Base-by-base conservation (phyloP, 2,888 invertebrate species). In the Nomada ruficornis region DNA sequence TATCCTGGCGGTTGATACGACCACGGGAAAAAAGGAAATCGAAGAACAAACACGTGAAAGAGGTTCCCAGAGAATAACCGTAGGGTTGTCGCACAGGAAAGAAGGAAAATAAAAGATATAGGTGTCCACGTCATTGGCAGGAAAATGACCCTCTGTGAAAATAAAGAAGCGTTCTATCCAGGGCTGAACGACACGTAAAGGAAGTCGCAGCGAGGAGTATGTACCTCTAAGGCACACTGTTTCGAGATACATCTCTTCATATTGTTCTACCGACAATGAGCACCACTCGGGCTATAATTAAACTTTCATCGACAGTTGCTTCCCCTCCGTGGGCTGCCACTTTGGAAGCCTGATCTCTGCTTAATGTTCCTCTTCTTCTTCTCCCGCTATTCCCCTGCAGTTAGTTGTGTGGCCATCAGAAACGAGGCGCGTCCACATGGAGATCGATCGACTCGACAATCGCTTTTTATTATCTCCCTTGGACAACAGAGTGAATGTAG, bases 371-470 rank as follows among this genome's bases (percentile, higher is more conserved):
- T 62, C 44, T 15, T 29, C 59, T 26, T 29, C 52, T 63, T 26
- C 26, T 23, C 23, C 26, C 26, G 11, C 26, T 57, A 7, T 67
- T 68, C 29, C 42, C 23, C 20, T 18, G 26, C 69, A 36, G 59
- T 54, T 60, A 50, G 64, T 65, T 72, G 50, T 54, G 36, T 36
- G 57, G 23, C 55, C 68, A 69, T 26, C 60, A 57, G 26, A 60
- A 54, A 70, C 47, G 20, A 73, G 18, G 9, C 57, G 47, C 18
- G 63, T 52, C 52, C 52, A 69, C 63, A 26, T 26, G 77, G 74
- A 80, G 77, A 86, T 80, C 76, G 69, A 86, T 83, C 68, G 80
- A 72, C 86, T 71, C 77, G 44, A 63, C 71, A 75, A 59, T 83
- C 59, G 74, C 20, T 63, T 54, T 70, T 64, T 62, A 59, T 20